Evolutionary conservation across 2,113 vertebrate genomes (phyloP).

Genomic region (Hydropotes inermis): DNA sequence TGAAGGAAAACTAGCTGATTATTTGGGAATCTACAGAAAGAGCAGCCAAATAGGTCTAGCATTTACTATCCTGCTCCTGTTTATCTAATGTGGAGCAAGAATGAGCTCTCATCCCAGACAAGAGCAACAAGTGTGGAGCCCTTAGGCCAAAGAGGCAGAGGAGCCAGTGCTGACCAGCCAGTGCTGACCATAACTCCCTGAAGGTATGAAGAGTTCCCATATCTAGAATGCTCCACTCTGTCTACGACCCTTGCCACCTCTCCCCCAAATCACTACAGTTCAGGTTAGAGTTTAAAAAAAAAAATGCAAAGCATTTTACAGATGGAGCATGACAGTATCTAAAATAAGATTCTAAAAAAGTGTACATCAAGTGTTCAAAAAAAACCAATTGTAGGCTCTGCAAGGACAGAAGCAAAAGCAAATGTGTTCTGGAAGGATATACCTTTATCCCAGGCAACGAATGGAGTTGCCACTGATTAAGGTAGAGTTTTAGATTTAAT

Average conservation of each 20-base stretch:
- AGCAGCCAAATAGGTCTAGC: background rate
- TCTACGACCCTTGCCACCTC: background rate
- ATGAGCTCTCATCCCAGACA: background rate
- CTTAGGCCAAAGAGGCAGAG: background rate
- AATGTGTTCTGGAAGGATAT: background rate
- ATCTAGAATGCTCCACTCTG: background rate
- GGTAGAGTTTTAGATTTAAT: background rate
- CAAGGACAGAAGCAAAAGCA: background rate
- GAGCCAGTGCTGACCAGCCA: background rate
- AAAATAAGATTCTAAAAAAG: slow-evolving; percentile 10
- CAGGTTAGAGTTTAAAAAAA: background rate
- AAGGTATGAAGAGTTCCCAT: background rate
- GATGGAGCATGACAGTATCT: background rate
- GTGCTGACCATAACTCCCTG: background rate
- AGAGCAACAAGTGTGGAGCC: background rate
- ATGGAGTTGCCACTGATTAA: background rate
- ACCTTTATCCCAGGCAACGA: background rate
- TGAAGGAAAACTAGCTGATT: background rate
- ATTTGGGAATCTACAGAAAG: background rate
- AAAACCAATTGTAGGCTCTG: background rate
- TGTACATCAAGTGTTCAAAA: background rate
- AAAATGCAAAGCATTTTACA: background rate
- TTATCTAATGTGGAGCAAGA: background rate
- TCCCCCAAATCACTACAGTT: background rate
- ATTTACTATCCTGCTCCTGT: background rate